A percentile compares a stretch with the other conserved stretches of the same genome.
Evolutionary conservation across 2,113 vertebrate genomes (phyloP).

Genomic region (Prunella fulvescens): DNA sequence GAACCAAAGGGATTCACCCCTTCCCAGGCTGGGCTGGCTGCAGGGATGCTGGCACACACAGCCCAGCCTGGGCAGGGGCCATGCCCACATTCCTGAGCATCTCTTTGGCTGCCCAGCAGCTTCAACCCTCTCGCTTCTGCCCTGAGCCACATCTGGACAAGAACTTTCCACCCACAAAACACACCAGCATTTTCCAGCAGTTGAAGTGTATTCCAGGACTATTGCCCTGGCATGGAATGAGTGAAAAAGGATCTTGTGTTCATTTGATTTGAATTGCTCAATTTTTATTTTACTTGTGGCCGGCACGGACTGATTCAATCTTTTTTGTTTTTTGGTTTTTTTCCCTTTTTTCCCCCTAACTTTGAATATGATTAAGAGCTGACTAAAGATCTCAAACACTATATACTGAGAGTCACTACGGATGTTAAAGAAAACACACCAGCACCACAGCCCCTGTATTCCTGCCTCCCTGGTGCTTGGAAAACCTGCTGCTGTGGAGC

Average conservation of each 20-base stretch:
- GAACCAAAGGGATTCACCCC: too few relatives aligned
- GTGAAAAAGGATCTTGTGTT: background rate
- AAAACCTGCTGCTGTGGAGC: background rate
- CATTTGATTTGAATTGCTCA: background rate
- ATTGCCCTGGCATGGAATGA: background rate
- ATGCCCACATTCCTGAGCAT: rapidly evolving
- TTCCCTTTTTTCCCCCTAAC: background rate
- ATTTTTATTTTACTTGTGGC: slow-evolving; percentile 38
- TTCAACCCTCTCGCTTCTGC: background rate
- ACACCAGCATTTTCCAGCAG: background rate
- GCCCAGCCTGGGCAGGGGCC: background rate
- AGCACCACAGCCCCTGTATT: background rate
- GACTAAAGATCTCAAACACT: slow-evolving; percentile 67
- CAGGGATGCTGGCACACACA: background rate
- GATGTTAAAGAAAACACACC: slow-evolving; percentile 54
- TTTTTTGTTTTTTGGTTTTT: background rate
- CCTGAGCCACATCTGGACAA: background rate
- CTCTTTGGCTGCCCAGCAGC: background rate
- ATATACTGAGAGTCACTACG: slow-evolving; percentile 65
- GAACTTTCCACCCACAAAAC: background rate
- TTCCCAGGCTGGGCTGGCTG: too few relatives aligned
- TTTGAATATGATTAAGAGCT: slow-evolving; percentile 69
- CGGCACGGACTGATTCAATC: background rate
- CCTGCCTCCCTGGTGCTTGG: background rate
- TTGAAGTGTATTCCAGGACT: background rate